phyloP scores from a whole-genome alignment of 1,140 invertebrate species.

The Pentalonia nigronervosa region DNA sequence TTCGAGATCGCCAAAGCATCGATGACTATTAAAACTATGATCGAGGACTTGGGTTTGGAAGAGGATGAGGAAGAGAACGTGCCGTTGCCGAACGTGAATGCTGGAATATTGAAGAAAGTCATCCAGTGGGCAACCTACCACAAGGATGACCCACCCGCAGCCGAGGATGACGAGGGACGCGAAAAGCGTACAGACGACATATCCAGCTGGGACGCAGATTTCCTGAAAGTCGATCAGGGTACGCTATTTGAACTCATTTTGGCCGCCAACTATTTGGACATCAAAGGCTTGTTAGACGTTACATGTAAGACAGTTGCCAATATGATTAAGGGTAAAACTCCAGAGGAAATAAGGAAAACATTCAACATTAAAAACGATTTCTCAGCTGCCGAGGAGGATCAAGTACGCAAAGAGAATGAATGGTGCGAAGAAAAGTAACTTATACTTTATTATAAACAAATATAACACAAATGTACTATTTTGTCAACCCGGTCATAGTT shows the following conservation, averaged over 20 bases:
- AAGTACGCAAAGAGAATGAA: conserved; percentile 96
- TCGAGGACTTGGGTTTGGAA: conserved; percentile 95
- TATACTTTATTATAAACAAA: background rate
- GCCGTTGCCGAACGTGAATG: conserved; percentile 97
- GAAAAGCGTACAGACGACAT: conserved; percentile 99
- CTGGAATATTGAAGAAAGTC: conserved; percentile 95
- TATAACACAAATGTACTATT: background rate
- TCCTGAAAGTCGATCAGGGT: conserved; percentile 94
- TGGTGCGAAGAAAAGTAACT: conserved; percentile 95
- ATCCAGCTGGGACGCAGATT: conserved; percentile 98
- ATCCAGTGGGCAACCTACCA: conserved; percentile 95
- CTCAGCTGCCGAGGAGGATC: conserved; percentile 93
- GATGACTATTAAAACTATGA: conserved; percentile 98
- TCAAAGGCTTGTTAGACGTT: conserved; percentile 95
- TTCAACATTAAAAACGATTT: conserved; percentile 99
- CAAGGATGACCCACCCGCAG: conserved; percentile 93
- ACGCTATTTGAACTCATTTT: conserved; percentile 73
- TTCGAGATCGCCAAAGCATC: conserved; percentile 98
- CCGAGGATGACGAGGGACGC: conserved; percentile 97
- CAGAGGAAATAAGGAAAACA: conserved; percentile 97
- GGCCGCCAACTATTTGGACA: conserved; percentile 98
- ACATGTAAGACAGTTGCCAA: conserved; percentile 99
- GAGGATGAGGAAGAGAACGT: conserved; percentile 95
- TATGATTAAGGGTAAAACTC: conserved; percentile 98
- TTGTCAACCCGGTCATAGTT: background rate